These are phyloP conservation scores for Labroides dimidiatus DNA, from an alignment of 2,797 vertebrate genomes.

Conservation along the genomic window DNA sequence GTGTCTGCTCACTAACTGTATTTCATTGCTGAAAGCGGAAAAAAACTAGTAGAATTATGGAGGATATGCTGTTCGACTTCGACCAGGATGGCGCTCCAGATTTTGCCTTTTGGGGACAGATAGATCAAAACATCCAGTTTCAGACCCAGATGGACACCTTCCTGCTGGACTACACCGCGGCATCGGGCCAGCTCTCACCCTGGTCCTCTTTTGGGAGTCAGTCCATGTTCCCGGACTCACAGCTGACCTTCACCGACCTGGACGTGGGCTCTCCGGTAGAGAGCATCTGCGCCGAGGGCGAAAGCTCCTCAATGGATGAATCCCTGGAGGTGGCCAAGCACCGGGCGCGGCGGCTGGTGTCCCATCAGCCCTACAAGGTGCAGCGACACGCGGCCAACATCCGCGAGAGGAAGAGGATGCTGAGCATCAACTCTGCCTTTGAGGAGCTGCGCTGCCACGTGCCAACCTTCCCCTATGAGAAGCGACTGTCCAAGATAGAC, in stretches of 20 bases:
- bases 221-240: conserved; percentile 75
- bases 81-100: conserved; percentile 76
- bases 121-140: conserved; percentile 71
- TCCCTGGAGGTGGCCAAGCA: conserved; percentile 48
- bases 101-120: conserved; percentile 82
- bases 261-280: conserved; percentile 67
- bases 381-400: conserved; percentile 87
- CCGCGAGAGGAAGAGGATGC: conserved; percentile 86
- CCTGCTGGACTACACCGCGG: conserved; percentile 73
- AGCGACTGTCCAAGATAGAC: conserved; percentile 88
- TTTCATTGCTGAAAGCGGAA: no score
- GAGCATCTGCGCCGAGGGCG: conserved; percentile 74
- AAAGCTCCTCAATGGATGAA: conserved; percentile 72
- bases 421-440: conserved; percentile 87
- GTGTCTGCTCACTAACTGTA: no score
- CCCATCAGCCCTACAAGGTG: conserved; percentile 79
- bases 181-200: conserved; percentile 66
- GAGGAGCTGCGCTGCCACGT: conserved; percentile 84
- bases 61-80: conserved; percentile 76
- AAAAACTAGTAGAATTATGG: conserved; percentile 62
- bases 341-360: conserved; percentile 42
- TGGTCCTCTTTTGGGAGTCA: conserved; percentile 72
- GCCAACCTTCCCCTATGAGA: conserved; percentile 88
- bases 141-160: conserved; percentile 77
- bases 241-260: conserved; percentile 70